Evolutionary conservation across 2,797 vertebrate genomes (phyloP).

Genomic region (Carapus acus): DNA sequence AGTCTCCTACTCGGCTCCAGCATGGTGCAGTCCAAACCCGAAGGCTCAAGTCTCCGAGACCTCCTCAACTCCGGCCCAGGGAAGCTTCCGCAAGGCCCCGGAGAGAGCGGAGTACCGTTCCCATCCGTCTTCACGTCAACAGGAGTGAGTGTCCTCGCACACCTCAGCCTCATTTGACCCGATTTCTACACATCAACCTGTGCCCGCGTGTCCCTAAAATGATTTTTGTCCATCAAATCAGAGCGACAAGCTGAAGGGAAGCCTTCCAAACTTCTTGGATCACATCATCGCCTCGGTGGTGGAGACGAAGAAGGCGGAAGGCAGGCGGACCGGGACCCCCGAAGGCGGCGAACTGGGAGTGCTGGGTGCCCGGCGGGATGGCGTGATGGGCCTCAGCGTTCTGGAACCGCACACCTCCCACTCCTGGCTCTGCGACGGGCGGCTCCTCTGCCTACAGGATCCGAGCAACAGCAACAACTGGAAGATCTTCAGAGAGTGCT

Average conservation of each 20-base stretch:
- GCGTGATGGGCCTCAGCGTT: slow-evolving; percentile 93
- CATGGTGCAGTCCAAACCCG: slow-evolving; percentile 87
- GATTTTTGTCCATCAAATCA: slow-evolving; percentile 62
- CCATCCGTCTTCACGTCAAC: slow-evolving; percentile 91
- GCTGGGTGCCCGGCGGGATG: slow-evolving; percentile 79
- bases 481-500: slow-evolving; percentile 99
- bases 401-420: slow-evolving; percentile 97
- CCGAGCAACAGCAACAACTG: slow-evolving; percentile 98
- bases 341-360: slow-evolving; percentile 79
- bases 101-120: slow-evolving; percentile 89
- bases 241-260: slow-evolving; percentile 90
- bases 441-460: slow-evolving; percentile 96
- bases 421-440: slow-evolving; percentile 97
- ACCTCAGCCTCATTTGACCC: too few species aligned
- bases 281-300: slow-evolving; percentile 99
- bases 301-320: slow-evolving; percentile 96
- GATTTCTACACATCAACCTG: too few species aligned
- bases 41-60: slow-evolving; percentile 96
- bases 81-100: slow-evolving; percentile 86
- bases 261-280: slow-evolving; percentile 95
- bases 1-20: slow-evolving; percentile 90
- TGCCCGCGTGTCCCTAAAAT: too few species aligned
- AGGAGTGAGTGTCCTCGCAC: too few species aligned
- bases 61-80: slow-evolving; percentile 95
- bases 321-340: slow-evolving; percentile 76